A percentile compares a stretch with the other conserved stretches of the same genome.
Evolutionary conservation across 1,140 invertebrate genomes (phyloP).

Genomic region (Diuraphis noxia): DNA sequence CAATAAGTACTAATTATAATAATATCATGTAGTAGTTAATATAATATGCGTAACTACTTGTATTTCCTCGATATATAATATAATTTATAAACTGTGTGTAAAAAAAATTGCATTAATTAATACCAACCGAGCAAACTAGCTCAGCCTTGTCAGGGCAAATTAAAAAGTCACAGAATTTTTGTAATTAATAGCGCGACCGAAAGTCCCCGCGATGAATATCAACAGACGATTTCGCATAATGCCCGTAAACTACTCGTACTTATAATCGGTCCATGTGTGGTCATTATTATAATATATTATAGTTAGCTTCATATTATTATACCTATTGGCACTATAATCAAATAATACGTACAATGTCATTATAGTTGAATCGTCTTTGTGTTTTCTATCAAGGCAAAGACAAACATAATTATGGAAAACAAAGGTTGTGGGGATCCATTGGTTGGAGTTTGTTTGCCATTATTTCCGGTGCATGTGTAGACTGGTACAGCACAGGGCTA

Average conservation of each 20-base stretch:
- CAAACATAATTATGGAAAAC: conserved; percentile 74
- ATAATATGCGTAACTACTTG: too few species aligned
- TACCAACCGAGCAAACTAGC: too few species aligned
- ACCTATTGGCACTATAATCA: not conserved
- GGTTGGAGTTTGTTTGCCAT: conserved; percentile 79
- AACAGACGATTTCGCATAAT: too few species aligned
- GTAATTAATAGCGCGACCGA: not conserved
- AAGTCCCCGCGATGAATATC: not conserved
- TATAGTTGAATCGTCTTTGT: not conserved
- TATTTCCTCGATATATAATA: too few species aligned
- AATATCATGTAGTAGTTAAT: too few species aligned
- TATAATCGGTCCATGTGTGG: not conserved
- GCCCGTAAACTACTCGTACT: too few species aligned
- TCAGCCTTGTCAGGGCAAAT: too few species aligned
- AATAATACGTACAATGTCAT: not conserved
- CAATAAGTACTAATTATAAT: too few species aligned
- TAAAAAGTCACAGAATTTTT: not conserved
- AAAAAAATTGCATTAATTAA: too few species aligned
- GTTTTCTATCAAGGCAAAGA: conserved; percentile 63
- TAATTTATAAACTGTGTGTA: too few species aligned
- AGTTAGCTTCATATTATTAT: not conserved
- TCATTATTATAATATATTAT: not conserved
- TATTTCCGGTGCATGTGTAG: conserved; percentile 74
- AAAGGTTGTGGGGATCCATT: conserved; percentile 80
- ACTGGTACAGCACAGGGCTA: conserved; percentile 68